These are phyloP conservation scores for Andrena marginata DNA, from an alignment of 2,888 invertebrate species.

Conservation along the genomic window DNA sequence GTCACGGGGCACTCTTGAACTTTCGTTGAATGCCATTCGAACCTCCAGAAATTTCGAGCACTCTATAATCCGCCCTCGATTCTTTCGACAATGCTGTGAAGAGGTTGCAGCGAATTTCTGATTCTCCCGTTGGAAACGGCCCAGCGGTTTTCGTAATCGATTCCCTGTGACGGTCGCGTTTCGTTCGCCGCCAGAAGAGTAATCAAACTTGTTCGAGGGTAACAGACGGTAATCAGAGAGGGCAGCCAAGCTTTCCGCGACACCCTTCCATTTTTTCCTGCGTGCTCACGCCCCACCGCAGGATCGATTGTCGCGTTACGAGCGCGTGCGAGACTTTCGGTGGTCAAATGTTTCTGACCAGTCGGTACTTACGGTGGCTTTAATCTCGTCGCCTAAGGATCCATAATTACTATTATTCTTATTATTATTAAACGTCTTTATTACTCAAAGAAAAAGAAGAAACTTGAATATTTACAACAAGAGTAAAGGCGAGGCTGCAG, in stretches of 20 bases:
- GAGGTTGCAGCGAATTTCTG: background rate
- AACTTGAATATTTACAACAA: too few relatives aligned
- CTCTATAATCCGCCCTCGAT: constrained; percentile 1
- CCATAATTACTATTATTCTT: too few relatives aligned
- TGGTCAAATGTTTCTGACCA: constrained; percentile 43
- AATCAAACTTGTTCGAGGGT: constrained; percentile 25
- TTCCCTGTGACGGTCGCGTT: constrained; percentile 26
- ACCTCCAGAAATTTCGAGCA: background rate
- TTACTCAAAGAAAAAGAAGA: too few relatives aligned
- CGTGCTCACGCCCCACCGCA: constrained; percentile 9
- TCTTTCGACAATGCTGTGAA: background rate
- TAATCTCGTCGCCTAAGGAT: constrained; percentile 63
- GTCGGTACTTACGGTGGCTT: constrained; percentile 37
- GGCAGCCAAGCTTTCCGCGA: background rate
- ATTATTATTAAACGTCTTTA: too few relatives aligned
- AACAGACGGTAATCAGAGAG: constrained; percentile 29
- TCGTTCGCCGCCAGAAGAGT: constrained; percentile 7
- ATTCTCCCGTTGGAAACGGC: constrained; percentile 19
- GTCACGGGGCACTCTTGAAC: background rate
- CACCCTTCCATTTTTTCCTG: constrained; percentile 16
- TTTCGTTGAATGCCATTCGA: background rate
- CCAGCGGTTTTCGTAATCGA: constrained; percentile 33
- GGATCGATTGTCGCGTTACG: constrained; percentile 26
- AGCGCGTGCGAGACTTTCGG: constrained; percentile 11
- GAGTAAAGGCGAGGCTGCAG: too few relatives aligned